A percentile compares a stretch with the other conserved stretches of the same genome.
These are phyloP conservation scores for Oikopleura vanhoeffeni DNA, from an alignment of 23 tunicate genomes.

Conservation along the genomic window DNA sequence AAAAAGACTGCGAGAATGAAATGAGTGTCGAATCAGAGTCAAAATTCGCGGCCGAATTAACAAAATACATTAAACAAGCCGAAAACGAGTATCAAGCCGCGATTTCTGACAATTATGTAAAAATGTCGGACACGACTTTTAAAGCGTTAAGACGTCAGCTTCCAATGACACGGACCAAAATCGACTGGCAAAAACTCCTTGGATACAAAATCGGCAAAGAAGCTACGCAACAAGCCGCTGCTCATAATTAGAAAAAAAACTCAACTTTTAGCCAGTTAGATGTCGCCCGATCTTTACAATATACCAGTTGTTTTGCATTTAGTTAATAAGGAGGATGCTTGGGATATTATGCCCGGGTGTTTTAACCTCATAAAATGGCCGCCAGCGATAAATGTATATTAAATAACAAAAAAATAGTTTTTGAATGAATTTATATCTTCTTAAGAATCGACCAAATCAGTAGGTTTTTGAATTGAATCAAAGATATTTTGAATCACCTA, in stretches of 20 bases:
- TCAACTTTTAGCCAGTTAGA: too few relatives aligned
- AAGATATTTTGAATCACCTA: too few relatives aligned
- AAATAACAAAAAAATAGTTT: too few relatives aligned
- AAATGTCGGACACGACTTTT: constrained; percentile 78
- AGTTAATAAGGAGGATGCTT: too few relatives aligned
- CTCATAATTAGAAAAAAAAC: not conserved
- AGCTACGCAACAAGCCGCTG: not conserved
- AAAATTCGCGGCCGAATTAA: constrained; percentile 51
- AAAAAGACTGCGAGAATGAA: constrained; percentile 77
- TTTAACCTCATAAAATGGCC: too few relatives aligned
- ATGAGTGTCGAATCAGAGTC: not conserved
- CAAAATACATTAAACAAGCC: constrained; percentile 30
- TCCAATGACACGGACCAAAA: constrained; percentile 56
- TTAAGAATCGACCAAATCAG: too few relatives aligned
- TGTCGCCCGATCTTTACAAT: too few relatives aligned
- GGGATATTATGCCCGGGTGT: too few relatives aligned
- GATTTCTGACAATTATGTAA: constrained; percentile 40
- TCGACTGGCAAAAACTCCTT: constrained; percentile 85
- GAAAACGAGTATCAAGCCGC: constrained; percentile 79
- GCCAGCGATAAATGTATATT: too few relatives aligned
- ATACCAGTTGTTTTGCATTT: too few relatives aligned
- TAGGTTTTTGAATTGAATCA: too few relatives aligned
- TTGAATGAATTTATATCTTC: too few relatives aligned
- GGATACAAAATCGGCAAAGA: constrained; percentile 82
- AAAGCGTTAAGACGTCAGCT: constrained; percentile 92